Evolutionary conservation across 1,140 invertebrate species (phyloP).

Genomic region (Anastrepha obliqua): DNA sequence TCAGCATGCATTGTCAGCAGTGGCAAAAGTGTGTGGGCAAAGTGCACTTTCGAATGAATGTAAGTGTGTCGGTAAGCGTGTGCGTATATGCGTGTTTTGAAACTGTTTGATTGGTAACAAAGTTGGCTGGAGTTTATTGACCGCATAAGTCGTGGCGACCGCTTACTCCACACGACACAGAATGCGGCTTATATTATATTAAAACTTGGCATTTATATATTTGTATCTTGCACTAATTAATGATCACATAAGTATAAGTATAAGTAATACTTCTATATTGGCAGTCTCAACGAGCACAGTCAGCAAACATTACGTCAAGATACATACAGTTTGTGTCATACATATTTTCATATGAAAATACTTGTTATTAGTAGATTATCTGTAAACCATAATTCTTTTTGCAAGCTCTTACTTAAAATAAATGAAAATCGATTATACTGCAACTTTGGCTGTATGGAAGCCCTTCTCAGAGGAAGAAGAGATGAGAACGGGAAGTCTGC

Average conservation of each 20-base stretch:
- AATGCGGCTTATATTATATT: slow-evolving; percentile 4
- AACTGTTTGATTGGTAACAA: not conserved
- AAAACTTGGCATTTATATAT: not conserved
- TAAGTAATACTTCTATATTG: no score
- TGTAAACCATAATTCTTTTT: no score
- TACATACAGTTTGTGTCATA: no score
- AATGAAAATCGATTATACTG: no score
- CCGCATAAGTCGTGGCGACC: not conserved
- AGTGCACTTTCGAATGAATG: not conserved
- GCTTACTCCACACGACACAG: not conserved
- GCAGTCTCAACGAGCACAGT: no score
- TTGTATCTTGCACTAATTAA: not conserved
- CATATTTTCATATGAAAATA: no score
- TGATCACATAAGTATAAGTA: not conserved
- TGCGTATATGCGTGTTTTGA: not conserved
- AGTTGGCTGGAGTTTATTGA: not conserved
- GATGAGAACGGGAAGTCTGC: no score
- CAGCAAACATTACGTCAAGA: no score
- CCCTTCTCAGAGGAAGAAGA: no score
- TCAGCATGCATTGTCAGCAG: slow-evolving; percentile 17
- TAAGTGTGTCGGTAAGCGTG: not conserved
- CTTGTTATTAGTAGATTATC: no score
- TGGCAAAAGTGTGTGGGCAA: slow-evolving; percentile 29
- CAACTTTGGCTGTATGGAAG: no score
- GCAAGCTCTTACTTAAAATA: no score